These are phyloP conservation scores for Pterostichus niger DNA, from an alignment of 2,888 invertebrate species.

Conservation along the genomic window DNA sequence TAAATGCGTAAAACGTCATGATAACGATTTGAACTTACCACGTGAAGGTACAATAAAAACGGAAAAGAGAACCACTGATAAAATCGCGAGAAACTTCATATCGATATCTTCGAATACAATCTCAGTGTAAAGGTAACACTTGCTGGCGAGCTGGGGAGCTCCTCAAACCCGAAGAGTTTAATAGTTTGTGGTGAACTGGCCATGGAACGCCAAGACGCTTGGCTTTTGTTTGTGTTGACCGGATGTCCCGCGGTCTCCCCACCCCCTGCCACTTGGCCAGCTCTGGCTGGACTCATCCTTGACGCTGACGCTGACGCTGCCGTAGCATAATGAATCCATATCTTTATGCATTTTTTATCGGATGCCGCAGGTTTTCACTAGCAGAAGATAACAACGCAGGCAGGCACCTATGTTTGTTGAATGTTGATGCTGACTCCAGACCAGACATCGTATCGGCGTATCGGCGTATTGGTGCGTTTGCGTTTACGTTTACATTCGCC, in stretches of 20 bases:
- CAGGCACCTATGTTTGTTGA: constrained; percentile 48
- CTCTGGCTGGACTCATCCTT: constrained; percentile 54
- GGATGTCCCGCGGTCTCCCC: constrained; percentile 57
- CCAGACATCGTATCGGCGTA: not conserved
- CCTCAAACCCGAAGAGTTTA: constrained; percentile 44
- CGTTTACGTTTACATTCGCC: too few species aligned
- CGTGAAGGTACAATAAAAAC: constrained; percentile 54
- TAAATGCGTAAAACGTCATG: too few species aligned
- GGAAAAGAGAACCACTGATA: constrained; percentile 59
- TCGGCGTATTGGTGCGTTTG: not conserved
- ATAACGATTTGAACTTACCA: constrained; percentile 39
- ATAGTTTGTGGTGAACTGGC: constrained; percentile 58
- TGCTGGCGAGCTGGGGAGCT: not conserved
- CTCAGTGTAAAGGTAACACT: not conserved
- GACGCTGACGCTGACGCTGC: constrained; percentile 39
- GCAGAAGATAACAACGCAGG: constrained; percentile 4
- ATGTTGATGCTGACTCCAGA: too few species aligned
- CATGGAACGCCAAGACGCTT: constrained; percentile 57
- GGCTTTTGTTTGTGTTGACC: constrained; percentile 62
- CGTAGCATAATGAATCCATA: constrained; percentile 61
- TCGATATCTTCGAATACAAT: constrained; percentile 4
- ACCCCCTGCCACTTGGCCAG: constrained; percentile 23
- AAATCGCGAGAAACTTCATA: constrained; percentile 62
- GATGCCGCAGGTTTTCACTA: constrained; percentile 43
- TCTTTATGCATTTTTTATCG: constrained; percentile 64